Base-by-base conservation (phyloP, 2,113 vertebrate genomes). In the Oryzias woworae region DNA sequence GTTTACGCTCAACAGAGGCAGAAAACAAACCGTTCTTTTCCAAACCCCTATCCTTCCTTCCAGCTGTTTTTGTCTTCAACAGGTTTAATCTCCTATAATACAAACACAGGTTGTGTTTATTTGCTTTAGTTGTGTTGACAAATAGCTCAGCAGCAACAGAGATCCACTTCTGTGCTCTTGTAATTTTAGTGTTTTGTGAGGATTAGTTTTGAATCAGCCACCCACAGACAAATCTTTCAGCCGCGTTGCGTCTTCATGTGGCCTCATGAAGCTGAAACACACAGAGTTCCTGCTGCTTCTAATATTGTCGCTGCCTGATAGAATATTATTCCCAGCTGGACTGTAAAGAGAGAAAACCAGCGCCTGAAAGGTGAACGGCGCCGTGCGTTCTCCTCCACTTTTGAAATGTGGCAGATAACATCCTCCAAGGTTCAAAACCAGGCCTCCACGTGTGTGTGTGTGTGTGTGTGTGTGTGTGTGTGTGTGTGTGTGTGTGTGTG, bases 401-500 rank as follows among this genome's bases (percentile, higher is more conserved):
- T 85, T 89, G 78, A 90, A 89, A 87, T 83, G 63, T 42, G 77
- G 54, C 77, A 78, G 90, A 91, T 90, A 91, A 91, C 77, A 85
- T 88, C 87, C 84, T 73, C 18, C 73, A 55, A 46, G 71, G 87
- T 87, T 89, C 80, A 85, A 88, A 89, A 81, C 84, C 69, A 20
- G 54, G 62, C 65, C 48, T 67, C 53, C 50, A 70, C 59, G 73
- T 48, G 63, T 52, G 42, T 12, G 17, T 47, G 41, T 24, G n/a
- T 46, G 53, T 23, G 43, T 41, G 59, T 31, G 66, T 51, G 61
- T 58, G 47, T 48, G 61, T 15, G 71, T 56, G 62, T 43, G 65
- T 4, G 43, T 3, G 23, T 44, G 20, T 20, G 20, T 20, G 1
- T 28, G n/a, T 45, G 41, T 17, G 65, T 20, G 22, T n/a, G 22